Conservation (phyloP, 2,113 vertebrate species). For the Cyanoliseus patagonus region DNA sequence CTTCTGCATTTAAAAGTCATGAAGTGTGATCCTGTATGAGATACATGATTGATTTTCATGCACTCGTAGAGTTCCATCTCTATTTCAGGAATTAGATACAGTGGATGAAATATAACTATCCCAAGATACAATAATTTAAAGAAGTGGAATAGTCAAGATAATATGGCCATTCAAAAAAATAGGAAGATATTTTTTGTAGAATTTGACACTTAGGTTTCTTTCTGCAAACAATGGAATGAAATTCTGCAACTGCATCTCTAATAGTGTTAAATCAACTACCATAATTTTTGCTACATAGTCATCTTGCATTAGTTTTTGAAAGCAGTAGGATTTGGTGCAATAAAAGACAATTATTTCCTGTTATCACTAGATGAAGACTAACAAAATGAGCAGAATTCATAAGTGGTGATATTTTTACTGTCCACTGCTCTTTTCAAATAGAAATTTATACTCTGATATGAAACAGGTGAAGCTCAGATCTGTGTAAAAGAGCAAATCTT, state of each 20-base stretch:
- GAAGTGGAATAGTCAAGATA: neutral
- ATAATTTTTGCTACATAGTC: neutral
- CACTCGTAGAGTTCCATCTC: neutral
- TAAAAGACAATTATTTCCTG: conserved; percentile 1
- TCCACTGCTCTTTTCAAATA: neutral
- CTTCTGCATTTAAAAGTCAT: neutral
- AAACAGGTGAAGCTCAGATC: neutral
- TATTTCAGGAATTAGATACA: neutral
- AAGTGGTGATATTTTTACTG: neutral
- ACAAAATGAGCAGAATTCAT: conserved; percentile 1
- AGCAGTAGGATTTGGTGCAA: neutral
- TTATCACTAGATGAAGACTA: neutral
- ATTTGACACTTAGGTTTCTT: neutral
- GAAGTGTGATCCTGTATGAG: neutral
- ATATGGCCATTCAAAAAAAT: neutral
- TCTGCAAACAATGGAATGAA: neutral
- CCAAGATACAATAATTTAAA: neutral
- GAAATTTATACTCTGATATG: neutral
- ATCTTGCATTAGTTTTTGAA: neutral
- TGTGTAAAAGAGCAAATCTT: neutral
- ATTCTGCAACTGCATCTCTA: neutral
- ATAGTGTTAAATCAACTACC: neutral
- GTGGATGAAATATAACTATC: neutral
- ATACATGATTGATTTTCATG: neutral
- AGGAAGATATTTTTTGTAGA: neutral